A percentile compares a stretch with the other conserved stretches of the same genome.
Evolutionary conservation across 2,888 invertebrate species (phyloP).

Genomic region (Drosophila austrosaltans): DNA sequence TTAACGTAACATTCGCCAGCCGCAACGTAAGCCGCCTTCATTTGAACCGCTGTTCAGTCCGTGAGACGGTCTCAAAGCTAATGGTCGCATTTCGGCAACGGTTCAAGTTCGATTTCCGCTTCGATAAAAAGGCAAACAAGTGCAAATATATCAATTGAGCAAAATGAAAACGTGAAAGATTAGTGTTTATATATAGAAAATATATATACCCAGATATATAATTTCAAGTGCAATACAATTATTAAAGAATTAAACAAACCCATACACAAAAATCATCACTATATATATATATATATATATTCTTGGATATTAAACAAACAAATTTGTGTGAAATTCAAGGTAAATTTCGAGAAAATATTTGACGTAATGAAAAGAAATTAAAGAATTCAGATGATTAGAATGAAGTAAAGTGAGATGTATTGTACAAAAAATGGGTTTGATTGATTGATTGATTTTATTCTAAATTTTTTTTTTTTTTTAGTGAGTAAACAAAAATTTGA

Average conservation of each 20-base stretch:
- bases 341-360: constrained; percentile 30
- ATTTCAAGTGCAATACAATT: constrained; percentile 23
- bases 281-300: background rate
- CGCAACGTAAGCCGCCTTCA: constrained; percentile 8
- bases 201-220: constrained; percentile 3
- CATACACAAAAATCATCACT: background rate
- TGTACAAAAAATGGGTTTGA: no score
- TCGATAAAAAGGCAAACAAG: background rate
- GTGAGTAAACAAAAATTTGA: no score
- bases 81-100: constrained; percentile 48
- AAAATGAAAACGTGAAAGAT: constrained; percentile 9
- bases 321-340: constrained; percentile 43
- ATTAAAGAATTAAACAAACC: background rate
- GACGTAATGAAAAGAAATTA: background rate
- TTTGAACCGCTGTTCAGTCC: constrained; percentile 51
- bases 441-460: no score
- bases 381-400: no score
- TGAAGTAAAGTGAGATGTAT: no score
- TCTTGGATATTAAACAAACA: constrained; percentile 47
- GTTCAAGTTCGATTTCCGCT: background rate
- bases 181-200: background rate
- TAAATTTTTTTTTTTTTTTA: no score
- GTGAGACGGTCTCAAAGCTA: constrained; percentile 68
- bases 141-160: constrained; percentile 22
- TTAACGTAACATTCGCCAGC: background rate